phyloP scores from a whole-genome alignment of 1,140 invertebrate genomes.

The Bombus huntii region DNA sequence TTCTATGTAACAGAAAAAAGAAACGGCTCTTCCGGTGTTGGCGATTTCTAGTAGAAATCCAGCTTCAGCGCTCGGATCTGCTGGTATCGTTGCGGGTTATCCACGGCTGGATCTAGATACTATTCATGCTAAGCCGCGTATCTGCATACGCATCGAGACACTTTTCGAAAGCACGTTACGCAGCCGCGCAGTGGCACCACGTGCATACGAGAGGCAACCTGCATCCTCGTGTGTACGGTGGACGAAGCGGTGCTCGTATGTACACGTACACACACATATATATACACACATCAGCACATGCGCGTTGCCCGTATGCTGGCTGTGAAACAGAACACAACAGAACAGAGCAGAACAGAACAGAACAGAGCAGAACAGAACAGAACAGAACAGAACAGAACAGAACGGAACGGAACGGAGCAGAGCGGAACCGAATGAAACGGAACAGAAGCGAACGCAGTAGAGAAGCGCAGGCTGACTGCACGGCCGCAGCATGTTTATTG shows the following conservation, averaged over 20 bases:
- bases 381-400: conserved; percentile 21
- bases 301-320: conserved; percentile 20
- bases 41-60: conserved; percentile 33
- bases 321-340: conserved; percentile 50
- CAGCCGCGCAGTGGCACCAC: conserved; percentile 39
- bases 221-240: conserved; percentile 21
- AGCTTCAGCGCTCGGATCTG: conserved; percentile 5
- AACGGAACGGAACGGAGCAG: conserved; percentile 62
- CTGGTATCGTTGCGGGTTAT: conserved; percentile 41
- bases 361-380: conserved; percentile 59
- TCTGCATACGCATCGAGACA: conserved; percentile 63
- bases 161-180: conserved; percentile 57
- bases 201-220: conserved; percentile 39
- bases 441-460: conserved; percentile 78
- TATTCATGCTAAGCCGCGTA: conserved; percentile 55
- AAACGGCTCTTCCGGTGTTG: conserved; percentile 14
- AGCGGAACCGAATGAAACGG: conserved; percentile 75
- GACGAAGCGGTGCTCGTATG: background rate
- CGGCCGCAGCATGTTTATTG: conserved; percentile 81
- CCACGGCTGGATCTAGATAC: conserved; percentile 53
- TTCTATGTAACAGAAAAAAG: background rate
- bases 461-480: conserved; percentile 71
- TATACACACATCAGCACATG: too few species aligned
- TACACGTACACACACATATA: background rate
- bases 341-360: conserved; percentile 32